Conservation (phyloP, 2,113 vertebrate species). For the Mirounga angustirostris region DNA sequence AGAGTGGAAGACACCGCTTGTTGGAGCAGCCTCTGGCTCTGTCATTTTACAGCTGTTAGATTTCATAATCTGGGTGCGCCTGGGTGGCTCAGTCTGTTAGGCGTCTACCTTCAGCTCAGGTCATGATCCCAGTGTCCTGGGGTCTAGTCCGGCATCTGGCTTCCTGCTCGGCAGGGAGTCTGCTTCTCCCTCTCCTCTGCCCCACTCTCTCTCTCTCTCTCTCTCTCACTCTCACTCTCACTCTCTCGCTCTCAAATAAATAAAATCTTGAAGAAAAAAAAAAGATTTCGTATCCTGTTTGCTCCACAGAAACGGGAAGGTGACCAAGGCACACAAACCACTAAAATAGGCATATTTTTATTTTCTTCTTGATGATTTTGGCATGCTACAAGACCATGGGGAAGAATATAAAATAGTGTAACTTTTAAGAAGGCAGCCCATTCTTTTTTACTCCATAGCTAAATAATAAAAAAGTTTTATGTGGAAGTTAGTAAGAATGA, state of each 20-base stretch:
- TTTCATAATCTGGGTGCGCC: not conserved
- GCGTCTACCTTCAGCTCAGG: too few relatives aligned
- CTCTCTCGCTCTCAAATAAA: too few relatives aligned
- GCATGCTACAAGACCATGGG: not conserved
- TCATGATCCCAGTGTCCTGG: too few relatives aligned
- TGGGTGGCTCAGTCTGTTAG: too few relatives aligned
- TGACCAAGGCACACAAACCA: not conserved
- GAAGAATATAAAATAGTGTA: not conserved
- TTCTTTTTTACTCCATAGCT: not conserved
- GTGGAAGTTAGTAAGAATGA: not conserved
- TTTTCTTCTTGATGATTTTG: not conserved
- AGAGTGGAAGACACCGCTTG: not conserved
- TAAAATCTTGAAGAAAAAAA: too few relatives aligned
- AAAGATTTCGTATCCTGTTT: not conserved
- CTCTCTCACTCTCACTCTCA: too few relatives aligned
- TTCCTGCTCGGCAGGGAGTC: too few relatives aligned
- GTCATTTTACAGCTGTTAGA: not conserved
- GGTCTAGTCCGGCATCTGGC: too few relatives aligned
- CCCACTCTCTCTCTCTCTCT: too few relatives aligned
- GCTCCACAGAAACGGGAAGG: not conserved
- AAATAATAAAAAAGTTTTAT: not conserved
- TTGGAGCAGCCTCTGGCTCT: not conserved
- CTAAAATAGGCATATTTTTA: not conserved
- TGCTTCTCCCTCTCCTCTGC: too few relatives aligned
- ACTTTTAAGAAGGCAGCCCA: not conserved